Percentiles rank a stretch among this genome's conserved stretches.
Conservation (phyloP, 2,888 invertebrate genomes). For the Stomorhina lunata region DNA sequence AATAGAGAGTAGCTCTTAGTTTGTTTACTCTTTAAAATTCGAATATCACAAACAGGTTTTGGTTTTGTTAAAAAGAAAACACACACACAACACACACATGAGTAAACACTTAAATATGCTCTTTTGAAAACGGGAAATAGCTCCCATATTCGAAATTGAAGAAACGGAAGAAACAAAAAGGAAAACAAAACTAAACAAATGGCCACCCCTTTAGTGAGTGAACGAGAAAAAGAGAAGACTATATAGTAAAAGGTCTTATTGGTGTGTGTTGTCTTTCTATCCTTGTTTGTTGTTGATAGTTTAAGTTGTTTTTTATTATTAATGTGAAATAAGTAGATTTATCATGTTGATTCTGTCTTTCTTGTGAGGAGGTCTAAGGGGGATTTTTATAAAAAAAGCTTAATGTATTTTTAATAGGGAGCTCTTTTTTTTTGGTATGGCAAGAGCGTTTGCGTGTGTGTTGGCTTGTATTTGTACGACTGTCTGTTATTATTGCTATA, state of each 20-base stretch:
- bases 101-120: background rate
- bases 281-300: slow-evolving; percentile 5
- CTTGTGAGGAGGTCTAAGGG: background rate
- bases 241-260: background rate
- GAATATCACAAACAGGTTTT: slow-evolving; percentile 39
- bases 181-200: slow-evolving; percentile 22
- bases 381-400: slow-evolving; percentile 40
- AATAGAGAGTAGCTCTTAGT: background rate
- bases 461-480: too few species aligned
- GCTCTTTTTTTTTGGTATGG: slow-evolving; percentile 7
- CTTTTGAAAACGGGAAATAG: slow-evolving; percentile 14
- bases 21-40: slow-evolving; percentile 18
- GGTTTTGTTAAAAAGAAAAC: background rate
- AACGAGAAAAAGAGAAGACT: slow-evolving; percentile 17
- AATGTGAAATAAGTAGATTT: background rate
- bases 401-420: slow-evolving; percentile 51
- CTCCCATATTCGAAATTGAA: slow-evolving; percentile 58
- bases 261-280: background rate
- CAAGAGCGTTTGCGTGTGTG: slow-evolving; percentile 32
- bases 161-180: slow-evolving; percentile 14
- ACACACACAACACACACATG: background rate
- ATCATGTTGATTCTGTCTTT: slow-evolving; percentile 28
- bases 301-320: slow-evolving; percentile 26
- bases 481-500: too few species aligned
- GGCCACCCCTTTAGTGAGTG: slow-evolving; percentile 22